Evolutionary conservation across 2,113 vertebrate species (phyloP).

Genomic region (Trichomycterus rosablanca): DNA sequence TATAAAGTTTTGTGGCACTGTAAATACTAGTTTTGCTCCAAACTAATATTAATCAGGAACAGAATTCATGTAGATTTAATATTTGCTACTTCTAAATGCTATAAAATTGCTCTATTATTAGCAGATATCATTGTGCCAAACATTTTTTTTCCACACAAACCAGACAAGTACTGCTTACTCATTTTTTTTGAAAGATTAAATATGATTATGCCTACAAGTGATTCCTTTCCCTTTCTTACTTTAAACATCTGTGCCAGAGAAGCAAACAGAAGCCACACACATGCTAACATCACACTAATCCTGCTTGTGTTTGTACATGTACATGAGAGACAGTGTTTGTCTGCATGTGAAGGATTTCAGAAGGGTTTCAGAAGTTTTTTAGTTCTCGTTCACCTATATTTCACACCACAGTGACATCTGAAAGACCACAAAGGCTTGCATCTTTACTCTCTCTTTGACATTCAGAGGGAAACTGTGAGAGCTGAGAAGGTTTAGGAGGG

Average conservation of each 20-base stretch:
- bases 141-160: too few species aligned
- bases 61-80: too few species aligned
- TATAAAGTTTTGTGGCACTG: too few species aligned
- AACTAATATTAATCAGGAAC: too few species aligned
- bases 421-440: constrained; percentile 70
- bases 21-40: too few species aligned
- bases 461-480: constrained; percentile 64
- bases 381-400: constrained; percentile 73
- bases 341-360: constrained; percentile 30
- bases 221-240: background rate
- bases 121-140: too few species aligned
- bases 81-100: too few species aligned
- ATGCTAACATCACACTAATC: constrained; percentile 31
- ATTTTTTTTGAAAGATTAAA: too few species aligned
- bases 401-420: constrained; percentile 75
- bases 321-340: constrained; percentile 24
- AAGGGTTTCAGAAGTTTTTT: constrained; percentile 58
- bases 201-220: constrained; percentile 27
- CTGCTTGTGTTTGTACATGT: constrained; percentile 29
- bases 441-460: constrained; percentile 69
- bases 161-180: too few species aligned
- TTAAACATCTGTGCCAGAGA: constrained; percentile 28
- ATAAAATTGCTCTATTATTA: too few species aligned
- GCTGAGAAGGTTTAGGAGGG: constrained; percentile 27
- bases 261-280: constrained; percentile 4